Conservation (phyloP, 2,888 invertebrate species). For the Lissonota sp. region DNA sequence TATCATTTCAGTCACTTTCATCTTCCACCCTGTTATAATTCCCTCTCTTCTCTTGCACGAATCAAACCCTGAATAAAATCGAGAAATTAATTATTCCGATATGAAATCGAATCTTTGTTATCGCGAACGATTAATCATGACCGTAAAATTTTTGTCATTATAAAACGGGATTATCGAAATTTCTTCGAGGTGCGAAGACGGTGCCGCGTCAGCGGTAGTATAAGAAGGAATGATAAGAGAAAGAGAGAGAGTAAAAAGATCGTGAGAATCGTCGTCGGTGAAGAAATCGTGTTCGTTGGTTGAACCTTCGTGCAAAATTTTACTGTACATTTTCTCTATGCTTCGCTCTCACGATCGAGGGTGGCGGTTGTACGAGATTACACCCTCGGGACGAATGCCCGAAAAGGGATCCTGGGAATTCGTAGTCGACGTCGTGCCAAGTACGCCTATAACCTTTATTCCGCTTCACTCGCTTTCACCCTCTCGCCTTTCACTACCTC, state of each 20-base stretch:
- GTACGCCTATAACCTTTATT: constrained; percentile 7
- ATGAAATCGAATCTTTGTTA: no score
- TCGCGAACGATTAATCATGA: no score
- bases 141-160: no score
- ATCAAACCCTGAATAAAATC: no score
- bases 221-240: not conserved
- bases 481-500: not conserved
- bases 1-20: no score
- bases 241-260: not conserved
- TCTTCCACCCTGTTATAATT: no score
- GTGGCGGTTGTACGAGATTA: constrained; percentile 19
- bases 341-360: not conserved
- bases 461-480: not conserved
- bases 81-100: no score
- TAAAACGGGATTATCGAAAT: not conserved
- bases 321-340: not conserved
- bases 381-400: constrained; percentile 45
- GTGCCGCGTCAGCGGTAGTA: constrained; percentile 28
- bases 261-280: constrained; percentile 10
- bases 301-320: constrained; percentile 13
- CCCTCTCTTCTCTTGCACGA: no score
- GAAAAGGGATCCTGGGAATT: constrained; percentile 36
- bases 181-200: not conserved
- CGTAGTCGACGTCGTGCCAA: constrained; percentile 6
- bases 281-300: constrained; percentile 36